Evolutionary conservation across 2,113 vertebrate species (phyloP).

Genomic region (Plotosus lineatus): DNA sequence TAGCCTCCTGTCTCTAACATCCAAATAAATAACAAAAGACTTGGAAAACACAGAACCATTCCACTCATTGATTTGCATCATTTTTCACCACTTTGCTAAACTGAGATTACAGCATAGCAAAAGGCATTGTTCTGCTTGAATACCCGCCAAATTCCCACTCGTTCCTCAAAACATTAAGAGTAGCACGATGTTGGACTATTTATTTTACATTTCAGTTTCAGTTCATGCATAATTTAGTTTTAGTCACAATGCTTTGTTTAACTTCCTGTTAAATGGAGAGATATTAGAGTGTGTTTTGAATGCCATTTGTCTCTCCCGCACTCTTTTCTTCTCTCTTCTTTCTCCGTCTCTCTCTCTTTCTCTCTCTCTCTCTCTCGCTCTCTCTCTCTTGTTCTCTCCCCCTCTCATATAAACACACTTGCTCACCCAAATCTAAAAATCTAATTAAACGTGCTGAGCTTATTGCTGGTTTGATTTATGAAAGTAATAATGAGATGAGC

Average conservation of each 20-base stretch:
- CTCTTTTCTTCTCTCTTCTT: neutral
- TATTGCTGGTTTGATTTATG: conserved; percentile 48
- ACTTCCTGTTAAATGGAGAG: conserved; percentile 26
- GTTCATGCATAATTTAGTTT: conserved; percentile 54
- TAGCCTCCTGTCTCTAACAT: conserved; percentile 21
- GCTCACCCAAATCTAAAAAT: conserved; percentile 21
- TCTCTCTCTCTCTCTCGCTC: neutral
- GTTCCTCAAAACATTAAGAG: conserved; percentile 23
- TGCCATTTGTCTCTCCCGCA: conserved; percentile 38
- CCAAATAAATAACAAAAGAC: conserved; percentile 39
- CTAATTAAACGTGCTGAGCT: conserved; percentile 35
- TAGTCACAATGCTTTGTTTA: conserved; percentile 48
- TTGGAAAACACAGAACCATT: neutral
- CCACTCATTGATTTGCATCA: conserved; percentile 12
- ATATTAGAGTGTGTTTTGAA: conserved; percentile 34
- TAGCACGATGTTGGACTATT: conserved; percentile 41
- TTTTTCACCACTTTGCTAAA: conserved; percentile 35
- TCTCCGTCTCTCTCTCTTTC: neutral
- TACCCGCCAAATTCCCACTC: conserved; percentile 11
- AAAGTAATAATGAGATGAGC: conserved; percentile 30
- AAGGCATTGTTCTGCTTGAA: conserved; percentile 36
- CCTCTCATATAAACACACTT: neutral
- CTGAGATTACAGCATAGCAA: conserved; percentile 20
- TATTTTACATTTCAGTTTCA: conserved; percentile 41
- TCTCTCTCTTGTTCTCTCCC: neutral